Evolutionary conservation across 2,888 invertebrate species (phyloP).

Genomic region (Acrobasis suavella): DNA sequence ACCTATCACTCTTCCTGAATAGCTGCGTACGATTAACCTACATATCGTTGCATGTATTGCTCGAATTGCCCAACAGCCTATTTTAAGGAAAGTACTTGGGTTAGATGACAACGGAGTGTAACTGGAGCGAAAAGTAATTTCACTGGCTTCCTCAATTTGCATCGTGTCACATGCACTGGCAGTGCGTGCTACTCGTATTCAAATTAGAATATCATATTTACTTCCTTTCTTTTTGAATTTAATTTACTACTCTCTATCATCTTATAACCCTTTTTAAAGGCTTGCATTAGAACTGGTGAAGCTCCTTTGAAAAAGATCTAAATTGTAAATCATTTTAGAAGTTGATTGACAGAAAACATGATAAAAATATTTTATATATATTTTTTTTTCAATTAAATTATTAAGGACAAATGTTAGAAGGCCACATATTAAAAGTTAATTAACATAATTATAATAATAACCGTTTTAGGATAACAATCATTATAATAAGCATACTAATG

Average conservation of each 20-base stretch:
- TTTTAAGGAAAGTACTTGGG: neutral
- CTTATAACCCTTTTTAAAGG: no score
- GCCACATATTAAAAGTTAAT: no score
- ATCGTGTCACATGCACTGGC: constrained; percentile 8
- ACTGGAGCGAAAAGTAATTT: constrained; percentile 19
- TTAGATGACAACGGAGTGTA: constrained; percentile 16
- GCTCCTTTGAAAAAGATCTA: no score
- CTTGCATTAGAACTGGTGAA: no score
- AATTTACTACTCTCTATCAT: neutral
- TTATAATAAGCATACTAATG: no score
- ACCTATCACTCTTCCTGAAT: neutral
- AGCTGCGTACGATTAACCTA: constrained; percentile 5
- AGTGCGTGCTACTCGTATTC: constrained; percentile 3
- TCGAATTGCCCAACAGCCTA: constrained; percentile 10
- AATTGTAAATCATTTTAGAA: no score
- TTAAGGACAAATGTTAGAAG: no score
- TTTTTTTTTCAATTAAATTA: no score
- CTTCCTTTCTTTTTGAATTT: neutral
- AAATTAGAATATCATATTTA: constrained; percentile 3
- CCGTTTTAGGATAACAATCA: no score
- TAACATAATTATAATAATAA: no score
- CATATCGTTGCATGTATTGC: constrained; percentile 4
- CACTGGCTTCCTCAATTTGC: constrained; percentile 19
- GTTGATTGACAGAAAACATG: no score
- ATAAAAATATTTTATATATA: no score